phyloP scores from a whole-genome alignment of 2,888 invertebrate species.

The Nesidiocoris tenuis region DNA sequence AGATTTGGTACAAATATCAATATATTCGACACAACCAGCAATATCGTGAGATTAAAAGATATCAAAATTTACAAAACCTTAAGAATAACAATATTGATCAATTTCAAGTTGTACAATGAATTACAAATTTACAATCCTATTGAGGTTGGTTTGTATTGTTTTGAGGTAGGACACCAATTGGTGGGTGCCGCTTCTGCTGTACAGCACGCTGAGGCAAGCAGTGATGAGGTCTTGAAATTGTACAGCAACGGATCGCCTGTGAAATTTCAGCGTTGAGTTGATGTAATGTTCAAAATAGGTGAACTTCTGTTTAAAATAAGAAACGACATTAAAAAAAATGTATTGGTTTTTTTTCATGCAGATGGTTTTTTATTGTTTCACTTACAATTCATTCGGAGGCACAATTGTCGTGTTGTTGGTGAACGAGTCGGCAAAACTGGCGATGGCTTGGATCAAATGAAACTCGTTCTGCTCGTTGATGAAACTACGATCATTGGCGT shows the following conservation, averaged over 20 bases:
- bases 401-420: constrained; percentile 65
- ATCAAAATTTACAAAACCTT: no score
- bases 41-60: no score
- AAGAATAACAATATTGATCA: no score
- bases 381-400: constrained; percentile 55
- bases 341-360: no score
- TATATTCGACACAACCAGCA: no score
- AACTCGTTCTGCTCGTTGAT: constrained; percentile 79
- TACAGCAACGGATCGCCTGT: constrained; percentile 67
- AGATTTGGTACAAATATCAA: no score
- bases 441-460: constrained; percentile 77
- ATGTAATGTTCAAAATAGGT: no score
- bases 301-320: no score
- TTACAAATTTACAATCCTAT: constrained; percentile 41
- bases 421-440: constrained; percentile 69
- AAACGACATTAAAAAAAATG: not conserved
- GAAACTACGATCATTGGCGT: constrained; percentile 84
- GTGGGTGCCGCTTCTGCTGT: constrained; percentile 70
- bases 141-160: constrained; percentile 54
- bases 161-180: constrained; percentile 60
- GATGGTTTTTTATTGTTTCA: no score
- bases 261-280: no score
- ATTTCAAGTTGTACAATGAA: no score
- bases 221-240: constrained; percentile 74
- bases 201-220: constrained; percentile 71